Evolutionary conservation across 2,113 vertebrate genomes (phyloP).

Genomic region (Cyanoramphus novaezelandiae): DNA sequence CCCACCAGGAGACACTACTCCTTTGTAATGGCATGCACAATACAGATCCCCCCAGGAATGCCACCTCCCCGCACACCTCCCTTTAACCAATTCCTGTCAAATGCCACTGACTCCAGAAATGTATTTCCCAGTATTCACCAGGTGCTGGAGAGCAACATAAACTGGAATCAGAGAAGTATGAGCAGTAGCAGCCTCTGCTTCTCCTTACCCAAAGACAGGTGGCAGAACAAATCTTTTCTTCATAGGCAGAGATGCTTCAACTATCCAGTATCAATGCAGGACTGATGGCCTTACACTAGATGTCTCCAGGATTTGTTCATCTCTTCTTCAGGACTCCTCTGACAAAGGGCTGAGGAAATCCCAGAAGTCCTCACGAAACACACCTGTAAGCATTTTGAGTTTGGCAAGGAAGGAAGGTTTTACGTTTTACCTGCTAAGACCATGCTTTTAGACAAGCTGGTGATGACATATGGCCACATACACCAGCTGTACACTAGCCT

Average conservation of each 20-base stretch:
- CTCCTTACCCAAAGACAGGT: constrained; percentile 44
- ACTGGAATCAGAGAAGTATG: neutral
- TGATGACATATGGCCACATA: neutral
- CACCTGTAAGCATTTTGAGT: constrained; percentile 49
- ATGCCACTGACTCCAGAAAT: constrained; percentile 13
- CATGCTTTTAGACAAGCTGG: neutral
- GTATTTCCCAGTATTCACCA: neutral
- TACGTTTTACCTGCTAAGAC: neutral
- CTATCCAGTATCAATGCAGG: constrained; percentile 26
- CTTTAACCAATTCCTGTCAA: neutral
- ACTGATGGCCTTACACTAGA: constrained; percentile 41
- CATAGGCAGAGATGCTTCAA: neutral
- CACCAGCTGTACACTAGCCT: neutral
- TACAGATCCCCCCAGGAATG: neutral
- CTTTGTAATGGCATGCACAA: neutral
- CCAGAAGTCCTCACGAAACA: constrained; percentile 50
- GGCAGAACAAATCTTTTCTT: constrained; percentile 53
- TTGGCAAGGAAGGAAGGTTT: constrained; percentile 37
- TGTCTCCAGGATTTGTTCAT: constrained; percentile 33
- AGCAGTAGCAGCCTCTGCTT: constrained; percentile 23
- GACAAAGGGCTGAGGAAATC: constrained; percentile 46
- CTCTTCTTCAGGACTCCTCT: constrained; percentile 44
- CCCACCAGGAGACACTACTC: neutral
- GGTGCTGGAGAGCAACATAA: neutral
- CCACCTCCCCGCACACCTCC: neutral